Evolutionary conservation across 2,797 vertebrate genomes (phyloP), one percentile per base, ranked within the genome.

Genomic region (Argyrosomus regius): DNA sequence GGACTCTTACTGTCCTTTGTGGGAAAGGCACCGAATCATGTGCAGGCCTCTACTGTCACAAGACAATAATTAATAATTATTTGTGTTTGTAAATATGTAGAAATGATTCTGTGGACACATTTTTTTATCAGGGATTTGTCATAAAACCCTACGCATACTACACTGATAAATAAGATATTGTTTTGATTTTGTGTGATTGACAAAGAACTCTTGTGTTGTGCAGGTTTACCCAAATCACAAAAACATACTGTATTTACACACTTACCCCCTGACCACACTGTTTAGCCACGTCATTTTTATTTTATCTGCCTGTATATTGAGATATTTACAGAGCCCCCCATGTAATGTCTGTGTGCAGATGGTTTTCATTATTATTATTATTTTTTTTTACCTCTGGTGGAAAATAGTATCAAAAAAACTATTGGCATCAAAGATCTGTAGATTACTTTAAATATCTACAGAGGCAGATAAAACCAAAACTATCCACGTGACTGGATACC

Each of bases 41-140:
- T 95, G 93, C 94, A 93, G 92, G 85, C 74, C 83, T 93, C 94
- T 95, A 94, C 94, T 94, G 93, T 94, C 87, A 86, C 85, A 71
- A 79, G 81, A 85, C 73, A 85, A 89, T 84, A 82, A 88, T 75
- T 72, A 84, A 74, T 82, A 72, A 90, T 91, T 87, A 86, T 88
- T 83, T 91, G 76, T 89, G 76, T 85, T 88, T 94, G 94, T 95
- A 94, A 89, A 94, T 95, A 94, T 93, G 93, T 94, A 91, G 87
- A 94, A 93, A 93, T 90, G 18, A 85, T 91, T 89, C 59, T 46
- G 60, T 85, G 70, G 84, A 85, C 67, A 78, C 60, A 24, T 83
- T 87, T 86, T 81, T 75, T 87, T 81, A 78, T 86, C 74, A 91
- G 88, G 82, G 83, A 87, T 80, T 84, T 75, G 74, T 67, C 78